Evolutionary conservation across 2,797 vertebrate species (phyloP).

Genomic region (Salarias fasciatus): DNA sequence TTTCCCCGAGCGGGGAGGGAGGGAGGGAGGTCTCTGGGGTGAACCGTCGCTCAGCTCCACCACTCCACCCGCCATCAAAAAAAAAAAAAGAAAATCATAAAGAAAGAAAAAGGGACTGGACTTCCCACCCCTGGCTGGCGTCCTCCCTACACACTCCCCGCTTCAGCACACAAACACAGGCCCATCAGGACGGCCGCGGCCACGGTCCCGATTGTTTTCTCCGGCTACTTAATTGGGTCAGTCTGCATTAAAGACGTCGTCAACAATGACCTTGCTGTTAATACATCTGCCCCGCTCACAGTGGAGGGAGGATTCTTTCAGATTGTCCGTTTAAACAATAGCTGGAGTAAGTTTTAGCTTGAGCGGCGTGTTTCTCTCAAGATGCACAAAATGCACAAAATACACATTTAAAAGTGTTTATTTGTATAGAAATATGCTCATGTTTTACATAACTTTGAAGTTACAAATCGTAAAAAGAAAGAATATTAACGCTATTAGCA

Average conservation of each 20-base stretch:
- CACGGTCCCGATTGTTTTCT: slow-evolving; percentile 61
- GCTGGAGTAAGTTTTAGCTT: too few species aligned
- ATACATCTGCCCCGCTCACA: slow-evolving; percentile 24
- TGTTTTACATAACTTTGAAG: slow-evolving; percentile 78
- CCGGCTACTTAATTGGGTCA: slow-evolving; percentile 72
- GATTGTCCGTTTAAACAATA: neutral
- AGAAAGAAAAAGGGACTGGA: slow-evolving; percentile 49
- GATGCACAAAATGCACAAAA: too few species aligned
- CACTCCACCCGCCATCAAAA: slow-evolving; percentile 59
- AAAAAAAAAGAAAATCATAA: slow-evolving; percentile 27
- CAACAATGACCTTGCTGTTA: slow-evolving; percentile 62
- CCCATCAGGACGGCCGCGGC: slow-evolving; percentile 62
- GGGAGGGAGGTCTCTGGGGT: slow-evolving; percentile 74
- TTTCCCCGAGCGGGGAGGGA: slow-evolving; percentile 65
- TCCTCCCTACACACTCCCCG: slow-evolving; percentile 58
- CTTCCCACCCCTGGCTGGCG: slow-evolving; percentile 66
- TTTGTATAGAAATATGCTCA: slow-evolving; percentile 85
- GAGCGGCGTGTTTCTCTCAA: too few species aligned
- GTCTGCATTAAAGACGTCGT: slow-evolving; percentile 52
- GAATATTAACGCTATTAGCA: slow-evolving; percentile 80
- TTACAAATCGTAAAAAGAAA: slow-evolving; percentile 82
- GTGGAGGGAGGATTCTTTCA: slow-evolving; percentile 8
- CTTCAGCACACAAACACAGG: slow-evolving; percentile 77
- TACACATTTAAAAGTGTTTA: slow-evolving; percentile 82
- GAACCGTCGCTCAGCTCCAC: slow-evolving; percentile 68